Percentiles rank a stretch among this genome's conserved stretches.
phyloP scores from a whole-genome alignment of 2,888 invertebrate species.

The Digitonthophagus gazella region DNA sequence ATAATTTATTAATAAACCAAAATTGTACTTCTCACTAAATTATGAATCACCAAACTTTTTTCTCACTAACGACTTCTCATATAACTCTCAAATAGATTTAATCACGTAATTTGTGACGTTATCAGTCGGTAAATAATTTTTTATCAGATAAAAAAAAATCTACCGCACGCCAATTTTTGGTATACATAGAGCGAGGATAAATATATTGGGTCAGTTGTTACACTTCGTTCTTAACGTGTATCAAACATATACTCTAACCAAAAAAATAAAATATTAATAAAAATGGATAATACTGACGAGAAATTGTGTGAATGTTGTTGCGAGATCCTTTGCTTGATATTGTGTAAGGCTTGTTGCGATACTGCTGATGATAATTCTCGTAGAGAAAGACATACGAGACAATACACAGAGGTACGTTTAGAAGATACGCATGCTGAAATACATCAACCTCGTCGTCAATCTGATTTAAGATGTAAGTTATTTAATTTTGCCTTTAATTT shows the following conservation, averaged over 20 bases:
- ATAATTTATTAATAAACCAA: too few relatives aligned
- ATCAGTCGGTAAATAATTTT: neutral
- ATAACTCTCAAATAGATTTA: too few relatives aligned
- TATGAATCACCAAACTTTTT: neutral
- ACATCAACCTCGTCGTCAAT: neutral
- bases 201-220: too few relatives aligned
- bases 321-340: neutral
- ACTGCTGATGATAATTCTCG: neutral
- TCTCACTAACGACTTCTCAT: neutral
- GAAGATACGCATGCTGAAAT: neutral
- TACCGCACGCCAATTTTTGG: neutral
- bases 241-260: neutral
- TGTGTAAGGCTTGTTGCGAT: conserved; percentile 3
- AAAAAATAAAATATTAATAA: too few relatives aligned
- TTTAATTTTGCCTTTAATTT: neutral
- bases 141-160: neutral
- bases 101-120: neutral
- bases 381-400: neutral
- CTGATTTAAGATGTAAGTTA: neutral
- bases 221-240: too few relatives aligned
- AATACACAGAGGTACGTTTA: neutral
- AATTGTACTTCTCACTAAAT: too few relatives aligned
- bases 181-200: neutral
- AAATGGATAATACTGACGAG: conserved; percentile 4
- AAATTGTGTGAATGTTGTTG: neutral